These are phyloP conservation scores for Eriosoma lanigerum DNA, from an alignment of 1,140 invertebrate species.

Conservation along the genomic window DNA sequence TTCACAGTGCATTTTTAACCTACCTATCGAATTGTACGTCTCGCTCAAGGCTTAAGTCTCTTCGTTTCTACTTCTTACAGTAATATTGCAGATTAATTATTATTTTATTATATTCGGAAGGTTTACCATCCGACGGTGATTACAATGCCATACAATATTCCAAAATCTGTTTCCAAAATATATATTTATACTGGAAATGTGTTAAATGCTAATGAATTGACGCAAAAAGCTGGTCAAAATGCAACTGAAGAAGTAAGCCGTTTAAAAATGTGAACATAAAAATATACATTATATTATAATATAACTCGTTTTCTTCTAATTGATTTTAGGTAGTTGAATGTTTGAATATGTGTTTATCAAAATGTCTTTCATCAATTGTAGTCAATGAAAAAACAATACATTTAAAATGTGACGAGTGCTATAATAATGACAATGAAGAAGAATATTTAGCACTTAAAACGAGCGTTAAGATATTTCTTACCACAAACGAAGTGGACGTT, in stretches of 20 bases:
- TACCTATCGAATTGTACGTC: not conserved
- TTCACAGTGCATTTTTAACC: not conserved
- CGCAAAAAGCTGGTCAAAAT: constrained; percentile 78
- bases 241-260: constrained; percentile 76
- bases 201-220: constrained; percentile 76
- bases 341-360: constrained; percentile 35
- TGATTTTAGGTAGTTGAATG: constrained; percentile 52
- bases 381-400: constrained; percentile 24
- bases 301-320: not conserved
- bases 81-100: too few species aligned
- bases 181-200: constrained; percentile 84
- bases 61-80: too few species aligned
- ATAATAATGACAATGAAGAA: constrained; percentile 28
- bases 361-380: constrained; percentile 5
- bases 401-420: constrained; percentile 43
- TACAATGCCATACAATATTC: constrained; percentile 52
- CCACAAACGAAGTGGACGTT: constrained; percentile 5
- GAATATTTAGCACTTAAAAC: constrained; percentile 30
- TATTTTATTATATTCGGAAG: too few species aligned
- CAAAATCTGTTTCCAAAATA: constrained; percentile 55
- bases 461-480: constrained; percentile 33
- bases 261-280: too few species aligned
- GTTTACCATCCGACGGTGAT: not conserved
- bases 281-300: too few species aligned
- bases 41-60: not conserved